Evolutionary conservation across 2,888 invertebrate species (phyloP).

Genomic region (Spodoptera picta): DNA sequence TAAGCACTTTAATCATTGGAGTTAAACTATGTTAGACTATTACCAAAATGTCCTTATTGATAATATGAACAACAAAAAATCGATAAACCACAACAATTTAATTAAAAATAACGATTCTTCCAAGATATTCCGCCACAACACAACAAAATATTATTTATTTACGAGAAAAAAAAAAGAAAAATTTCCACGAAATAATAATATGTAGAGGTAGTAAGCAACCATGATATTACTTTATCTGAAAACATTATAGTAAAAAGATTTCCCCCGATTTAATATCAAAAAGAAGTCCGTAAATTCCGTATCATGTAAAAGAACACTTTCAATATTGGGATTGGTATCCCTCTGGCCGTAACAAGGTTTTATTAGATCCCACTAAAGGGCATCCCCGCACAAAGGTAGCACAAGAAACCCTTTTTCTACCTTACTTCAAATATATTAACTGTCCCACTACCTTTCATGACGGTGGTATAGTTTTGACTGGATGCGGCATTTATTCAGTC

Average conservation of each 20-base stretch:
- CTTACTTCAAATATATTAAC: constrained; percentile 89
- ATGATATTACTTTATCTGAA: constrained; percentile 67
- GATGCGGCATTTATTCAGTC: constrained; percentile 50
- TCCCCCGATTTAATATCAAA: constrained; percentile 85
- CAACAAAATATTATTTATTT: constrained; percentile 30
- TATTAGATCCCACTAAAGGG: constrained; percentile 89
- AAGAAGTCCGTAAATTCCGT: constrained; percentile 87
- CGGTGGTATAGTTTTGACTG: constrained; percentile 52
- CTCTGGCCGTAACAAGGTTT: constrained; percentile 89
- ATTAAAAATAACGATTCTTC: constrained; percentile 8
- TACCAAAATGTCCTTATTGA: neutral
- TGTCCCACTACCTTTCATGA: constrained; percentile 81
- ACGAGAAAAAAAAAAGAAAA: constrained; percentile 32
- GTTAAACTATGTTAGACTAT: neutral
- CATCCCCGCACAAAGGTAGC: constrained; percentile 88
- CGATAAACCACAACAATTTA: constrained; percentile 16
- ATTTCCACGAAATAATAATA: constrained; percentile 54
- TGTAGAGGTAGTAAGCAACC: constrained; percentile 48
- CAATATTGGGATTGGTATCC: constrained; percentile 88
- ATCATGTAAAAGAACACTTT: constrained; percentile 89
- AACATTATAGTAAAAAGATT: constrained; percentile 81
- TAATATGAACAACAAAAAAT: neutral
- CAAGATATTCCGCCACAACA: constrained; percentile 5
- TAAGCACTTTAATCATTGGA: no score
- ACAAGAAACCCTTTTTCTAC: constrained; percentile 88